Evolutionary conservation across 2,797 vertebrate species (phyloP), one percentile per base, ranked within the genome.

Genomic region (Sebastiscus tertius): DNA sequence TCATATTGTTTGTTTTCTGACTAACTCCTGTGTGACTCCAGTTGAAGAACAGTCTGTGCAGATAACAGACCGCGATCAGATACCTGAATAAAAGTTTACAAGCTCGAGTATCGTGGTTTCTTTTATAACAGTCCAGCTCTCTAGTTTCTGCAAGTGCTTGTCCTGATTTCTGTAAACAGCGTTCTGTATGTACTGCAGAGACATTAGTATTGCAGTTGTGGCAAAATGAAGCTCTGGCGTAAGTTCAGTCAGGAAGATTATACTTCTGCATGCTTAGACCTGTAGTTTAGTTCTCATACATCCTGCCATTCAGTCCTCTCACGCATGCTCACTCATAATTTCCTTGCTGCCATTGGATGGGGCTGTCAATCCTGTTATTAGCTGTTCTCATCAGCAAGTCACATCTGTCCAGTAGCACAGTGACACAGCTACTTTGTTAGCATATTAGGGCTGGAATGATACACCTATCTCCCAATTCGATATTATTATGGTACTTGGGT

Each of bases 31-130:
- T 58, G 54, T 4, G 77, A 56, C 22, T 73, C 36, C 9, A 56
- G 39, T n/a, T 76, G 20, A 74, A 62, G 12, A 68, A 79, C 36
- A 60, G 12, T 42, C 31, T 12, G 26, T 2, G 22, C 14, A 33
- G 75, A 79, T 81, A 87, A 71, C 71, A 77, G 26, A 33, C 20
- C 20, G 20, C 1, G 7, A 80, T 77, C 70, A 64, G 42, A 80
- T 49, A 29, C 39, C 39, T 34, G 61, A 31, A 77, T 68, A 79
- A 74, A 68, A 68, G 56, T 72, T 55, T 67, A 75, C 72, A 72
- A 60, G 70, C 31, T 49, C 5, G 8, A 61, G 56, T 22, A 56
- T 20, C 10, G 18, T 12, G 42, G 9, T 49, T 65, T 49, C 12
- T 49, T 62, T 60, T 8, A 33, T 10, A 34, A 60, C 4, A 36